Conservation (phyloP, 2,888 invertebrate species). For the Philereme vetulata region DNA sequence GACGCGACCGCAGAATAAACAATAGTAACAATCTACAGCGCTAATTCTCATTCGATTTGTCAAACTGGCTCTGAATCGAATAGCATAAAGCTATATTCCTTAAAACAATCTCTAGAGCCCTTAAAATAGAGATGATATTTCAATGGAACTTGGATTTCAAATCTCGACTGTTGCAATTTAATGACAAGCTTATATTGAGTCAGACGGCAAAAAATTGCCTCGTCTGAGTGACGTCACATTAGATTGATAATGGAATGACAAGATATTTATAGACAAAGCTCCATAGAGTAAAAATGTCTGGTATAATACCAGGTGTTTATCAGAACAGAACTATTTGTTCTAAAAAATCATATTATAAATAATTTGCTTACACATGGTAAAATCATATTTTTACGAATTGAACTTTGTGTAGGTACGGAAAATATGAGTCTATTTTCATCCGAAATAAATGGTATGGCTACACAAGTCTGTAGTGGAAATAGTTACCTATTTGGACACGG, state of each 20-base stretch:
- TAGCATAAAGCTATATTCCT: constrained; percentile 22
- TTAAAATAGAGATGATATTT: constrained; percentile 42
- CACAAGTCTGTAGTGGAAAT: too few species aligned
- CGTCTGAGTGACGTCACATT: constrained; percentile 60
- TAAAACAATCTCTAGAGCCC: constrained; percentile 24
- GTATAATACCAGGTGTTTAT: constrained; percentile 9
- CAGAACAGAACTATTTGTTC: neutral
- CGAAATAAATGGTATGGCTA: too few species aligned
- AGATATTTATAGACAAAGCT: constrained; percentile 16
- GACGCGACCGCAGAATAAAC: constrained; percentile 29
- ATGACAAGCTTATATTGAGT: constrained; percentile 50
- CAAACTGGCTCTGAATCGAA: constrained; percentile 46
- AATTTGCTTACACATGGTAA: too few species aligned
- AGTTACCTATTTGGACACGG: neutral
- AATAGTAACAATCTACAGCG: constrained; percentile 13
- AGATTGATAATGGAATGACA: constrained; percentile 45
- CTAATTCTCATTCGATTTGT: constrained; percentile 60
- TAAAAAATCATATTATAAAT: too few species aligned
- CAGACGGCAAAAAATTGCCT: constrained; percentile 58
- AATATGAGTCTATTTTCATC: too few species aligned
- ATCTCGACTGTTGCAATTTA: constrained; percentile 52
- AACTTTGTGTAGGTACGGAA: too few species aligned
- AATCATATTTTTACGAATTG: too few species aligned
- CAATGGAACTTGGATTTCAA: constrained; percentile 25
- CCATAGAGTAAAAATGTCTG: constrained; percentile 12